Evolutionary conservation across 2,888 invertebrate species (phyloP), one percentile per base, ranked within the genome.

Genomic region (Caenorhabditis virilis): DNA sequence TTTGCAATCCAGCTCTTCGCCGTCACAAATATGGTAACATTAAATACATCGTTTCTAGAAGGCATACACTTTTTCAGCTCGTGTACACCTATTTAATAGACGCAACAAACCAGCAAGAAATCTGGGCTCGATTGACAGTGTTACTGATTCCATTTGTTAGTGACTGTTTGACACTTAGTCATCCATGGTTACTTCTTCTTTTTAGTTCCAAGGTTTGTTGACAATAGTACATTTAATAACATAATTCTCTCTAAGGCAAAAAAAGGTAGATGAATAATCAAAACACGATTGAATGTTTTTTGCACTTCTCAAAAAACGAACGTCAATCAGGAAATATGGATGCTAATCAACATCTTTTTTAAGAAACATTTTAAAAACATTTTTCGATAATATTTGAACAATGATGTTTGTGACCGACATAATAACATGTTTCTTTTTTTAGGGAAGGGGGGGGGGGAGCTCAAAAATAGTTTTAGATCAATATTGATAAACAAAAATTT

Each of bases 131-230:
- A 2, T n/a, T 38, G 18, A 38, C 38, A 7, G 25, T 45, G 33
- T 20, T 47, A 13, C 25, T 59, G 15, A 49, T 60, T 49, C 68
- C 68, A 13, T 60, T 60, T 23, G 49, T 55, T 30, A 63, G 63
- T 26, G 63, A 63, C 49, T 33, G 51, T 23, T 52, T 68, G n/a
- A 63, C 63, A 22, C 38, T 68, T 22, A 53, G 56, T 39, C 56
- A 58, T 41, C 68, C 64, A 5, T 61, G 59, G 55, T 41, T 54
- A 2, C 23, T 68, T 13, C 16, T 68, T 13, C 46, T 50, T 38
- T 64, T 63, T 43, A 59, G 63, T 49, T 35, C 49, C 22, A 56
- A 56, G 36, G 55, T 61, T 38, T n/a, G n/a, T 4, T 38, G 20
- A 7, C 20, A 7, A n/a, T 20, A 3, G 20, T 6, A 18, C 20